Base-by-base conservation (phyloP, 2,888 invertebrate genomes). In the Blastobasis lacticolella region DNA sequence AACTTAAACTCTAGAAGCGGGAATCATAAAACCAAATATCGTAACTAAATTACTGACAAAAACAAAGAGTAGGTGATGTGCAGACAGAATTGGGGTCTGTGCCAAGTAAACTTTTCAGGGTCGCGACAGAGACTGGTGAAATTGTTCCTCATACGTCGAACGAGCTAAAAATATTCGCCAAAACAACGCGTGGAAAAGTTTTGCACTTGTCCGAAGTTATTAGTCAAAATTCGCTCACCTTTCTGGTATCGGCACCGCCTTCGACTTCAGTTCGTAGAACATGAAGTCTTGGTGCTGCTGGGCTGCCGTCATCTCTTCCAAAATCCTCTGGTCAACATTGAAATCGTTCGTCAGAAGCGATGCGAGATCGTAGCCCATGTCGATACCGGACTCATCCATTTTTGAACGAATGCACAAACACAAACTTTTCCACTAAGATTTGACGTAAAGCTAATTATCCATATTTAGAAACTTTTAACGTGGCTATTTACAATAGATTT, bases 341-440 rank as follows among this genome's bases (percentile, higher is more conserved):
- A 83, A 86, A 74, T 89, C 89, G 67, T 89, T 90, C 59, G 87
- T 81, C 59, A 90, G 81, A 61, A 90, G 83, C 58, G 90, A 89
- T 55, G 89, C 90, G 67, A 91, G 87, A 83, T 91, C 91, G 69
- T 90, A 91, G 57, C 89, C 91, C 89, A 91, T 89, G 68, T 91
- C 91, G 63, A 91, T 90, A 60, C 91, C 91, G 64, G 91, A 91
- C 75, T 91, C 91, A 78, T 91, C 90, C 91, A 91, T 91, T 73
- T 75, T 83, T 63, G 55, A 69, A 69, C 66, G 67, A 62, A 67
- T 71, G 67, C 81, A 79, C 80, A 71, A 73, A 70, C 80, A 78
- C 73, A 63, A 73, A 73, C 77, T 68, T 73, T 76, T 69, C 64
- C 86, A 84, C 83, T 43, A 72, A 58, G 61, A 61, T 67, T 55